Evolutionary conservation across 2,113 vertebrate species (phyloP).

Genomic region (Corydoras sp.): DNA sequence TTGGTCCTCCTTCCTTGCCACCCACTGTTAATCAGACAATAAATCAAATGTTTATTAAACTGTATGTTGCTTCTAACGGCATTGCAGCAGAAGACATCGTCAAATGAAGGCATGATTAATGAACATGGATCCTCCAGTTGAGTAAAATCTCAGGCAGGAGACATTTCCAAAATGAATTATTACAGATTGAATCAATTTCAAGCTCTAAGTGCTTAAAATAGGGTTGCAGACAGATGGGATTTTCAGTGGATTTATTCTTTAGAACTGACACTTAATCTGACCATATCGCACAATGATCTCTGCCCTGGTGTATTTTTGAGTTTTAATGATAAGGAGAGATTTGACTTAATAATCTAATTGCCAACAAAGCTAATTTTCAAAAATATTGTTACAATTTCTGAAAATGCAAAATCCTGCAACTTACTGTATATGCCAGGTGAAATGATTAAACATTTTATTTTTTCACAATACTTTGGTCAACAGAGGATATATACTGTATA

Average conservation of each 20-base stretch:
- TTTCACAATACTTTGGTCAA: no score
- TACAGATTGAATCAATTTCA: constrained; percentile 40
- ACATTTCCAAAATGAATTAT: constrained; percentile 42
- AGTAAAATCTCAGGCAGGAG: constrained; percentile 26
- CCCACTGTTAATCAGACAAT: constrained; percentile 35
- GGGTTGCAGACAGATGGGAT: constrained; percentile 20
- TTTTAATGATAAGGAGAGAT: background rate
- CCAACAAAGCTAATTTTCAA: no score
- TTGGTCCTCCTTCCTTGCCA: constrained; percentile 16
- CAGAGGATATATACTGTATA: no score
- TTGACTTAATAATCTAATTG: no score
- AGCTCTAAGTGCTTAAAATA: constrained; percentile 42
- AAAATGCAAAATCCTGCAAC: no score
- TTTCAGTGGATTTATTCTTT: background rate
- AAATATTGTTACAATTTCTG: no score
- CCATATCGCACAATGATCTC: background rate
- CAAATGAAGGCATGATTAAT: constrained; percentile 39
- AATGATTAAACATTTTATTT: no score
- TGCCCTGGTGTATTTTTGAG: background rate
- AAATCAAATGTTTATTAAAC: constrained; percentile 42
- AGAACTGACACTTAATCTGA: constrained; percentile 1
- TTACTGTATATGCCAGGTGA: no score
- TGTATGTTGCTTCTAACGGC: constrained; percentile 13
- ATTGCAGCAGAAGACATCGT: constrained; percentile 10
- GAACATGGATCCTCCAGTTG: constrained; percentile 30